These are phyloP conservation scores for Strongylocentrotus purpuratus DNA, from an alignment of 35 echinoderm and acorn worm genomes.

Conservation along the genomic window DNA sequence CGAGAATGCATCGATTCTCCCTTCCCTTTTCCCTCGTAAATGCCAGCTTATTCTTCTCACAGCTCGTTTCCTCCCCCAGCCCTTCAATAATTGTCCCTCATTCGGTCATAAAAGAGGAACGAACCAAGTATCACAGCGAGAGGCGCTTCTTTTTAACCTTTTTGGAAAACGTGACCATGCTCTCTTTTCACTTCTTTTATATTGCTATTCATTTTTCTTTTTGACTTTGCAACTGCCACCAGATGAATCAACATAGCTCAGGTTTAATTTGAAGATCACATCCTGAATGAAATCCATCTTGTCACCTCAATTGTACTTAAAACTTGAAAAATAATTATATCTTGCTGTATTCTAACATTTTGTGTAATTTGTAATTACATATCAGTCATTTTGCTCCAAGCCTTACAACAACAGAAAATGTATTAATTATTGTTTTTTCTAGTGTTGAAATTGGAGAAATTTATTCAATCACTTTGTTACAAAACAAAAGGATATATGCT, in stretches of 20 bases:
- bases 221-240: not conserved
- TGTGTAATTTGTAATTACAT: too few species aligned
- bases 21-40: not conserved
- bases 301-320: too few species aligned
- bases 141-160: not conserved
- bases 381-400: too few species aligned
- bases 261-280: too few species aligned
- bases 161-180: not conserved
- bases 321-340: too few species aligned
- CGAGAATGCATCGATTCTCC: not conserved
- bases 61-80: not conserved
- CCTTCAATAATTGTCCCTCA: not conserved
- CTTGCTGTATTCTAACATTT: too few species aligned
- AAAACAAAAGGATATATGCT: not conserved
- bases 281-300: too few species aligned
- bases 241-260: not conserved
- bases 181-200: not conserved
- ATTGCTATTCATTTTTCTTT: not conserved
- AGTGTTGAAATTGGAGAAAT: not conserved
- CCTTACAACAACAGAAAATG: too few species aligned
- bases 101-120: not conserved
- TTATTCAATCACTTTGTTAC: not conserved
- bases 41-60: conserved; percentile 16
- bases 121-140: not conserved
- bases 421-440: too few species aligned